These are phyloP conservation scores for Stichodactyla mertensii DNA, from an alignment of 64 coral and sea anemone species.

Conservation along the genomic window DNA sequence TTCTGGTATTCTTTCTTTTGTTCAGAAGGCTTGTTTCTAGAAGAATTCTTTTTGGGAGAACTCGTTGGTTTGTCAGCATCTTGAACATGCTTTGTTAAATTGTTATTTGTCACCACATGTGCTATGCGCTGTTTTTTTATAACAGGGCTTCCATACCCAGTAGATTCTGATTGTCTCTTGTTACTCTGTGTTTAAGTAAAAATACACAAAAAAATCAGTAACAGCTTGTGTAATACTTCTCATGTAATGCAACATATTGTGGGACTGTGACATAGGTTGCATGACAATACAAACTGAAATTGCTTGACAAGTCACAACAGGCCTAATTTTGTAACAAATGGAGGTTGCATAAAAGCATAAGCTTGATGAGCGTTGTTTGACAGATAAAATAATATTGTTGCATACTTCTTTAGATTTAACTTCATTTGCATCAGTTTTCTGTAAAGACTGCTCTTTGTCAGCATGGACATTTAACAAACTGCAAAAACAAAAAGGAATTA, in stretches of 20 bases:
- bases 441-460: background rate
- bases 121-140: constrained; percentile 66
- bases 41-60: constrained; percentile 5
- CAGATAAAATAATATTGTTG: background rate
- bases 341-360: background rate
- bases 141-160: background rate
- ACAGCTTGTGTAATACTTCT: background rate
- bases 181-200: constrained; percentile 10
- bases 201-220: background rate
- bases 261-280: too few species aligned
- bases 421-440: constrained; percentile 2
- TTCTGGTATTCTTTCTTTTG: background rate
- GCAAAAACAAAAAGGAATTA: background rate
- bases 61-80: constrained; percentile 27
- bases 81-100: constrained; percentile 44
- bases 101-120: constrained; percentile 67
- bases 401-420: background rate
- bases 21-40: background rate
- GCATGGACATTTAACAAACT: background rate
- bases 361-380: background rate
- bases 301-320: too few species aligned
- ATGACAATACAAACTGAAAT: too few species aligned
- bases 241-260: too few species aligned
- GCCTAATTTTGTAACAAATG: background rate
- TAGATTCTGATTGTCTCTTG: constrained; percentile 44